Base-by-base conservation (phyloP, 1,140 invertebrate genomes). In the Bombus waltoni region DNA sequence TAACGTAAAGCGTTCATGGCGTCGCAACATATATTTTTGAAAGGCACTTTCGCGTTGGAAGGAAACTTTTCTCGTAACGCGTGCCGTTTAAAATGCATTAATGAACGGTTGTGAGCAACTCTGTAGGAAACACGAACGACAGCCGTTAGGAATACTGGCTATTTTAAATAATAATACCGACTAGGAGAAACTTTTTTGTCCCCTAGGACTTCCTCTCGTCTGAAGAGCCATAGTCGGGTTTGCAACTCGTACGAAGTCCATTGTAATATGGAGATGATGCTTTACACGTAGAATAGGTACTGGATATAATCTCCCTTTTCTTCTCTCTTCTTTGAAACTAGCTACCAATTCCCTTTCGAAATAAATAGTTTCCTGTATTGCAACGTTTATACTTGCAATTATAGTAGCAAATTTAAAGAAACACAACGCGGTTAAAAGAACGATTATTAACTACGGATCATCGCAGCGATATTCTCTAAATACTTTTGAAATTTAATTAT, bases 141-240 rank as follows among this genome's bases (percentile, higher is more conserved):
- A 40, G 35, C 32, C 72, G 59, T 44, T 57, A 18, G n/a, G 10
- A 53, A 78, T 22, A 40, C 6, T 35, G 25, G 57, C 5, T 70
- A 32, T 44, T 76, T 77, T 83, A 68, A 83, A 83, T 78, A 79
- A 68, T 35, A 57, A 84, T 57, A 38, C 15, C 25, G 5, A 40
- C 4, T 25, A 40, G 35, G 18, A 68, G 73, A 68, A 84, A 84
- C 66, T 77, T 78, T 47, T 44, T 57, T 9, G 25, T 1, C 40
- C 65, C 66, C 35, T 66, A 5, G 13, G 22, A 32, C 73, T 28
- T 70, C 44, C 53, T 59, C 70, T 77, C 32, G 42, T 40, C 10
- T 4, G 53, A 11, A 62, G 6, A 22, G 47, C 47, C 47, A 53
- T 53, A 53, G 47, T 6, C 47, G 47, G 47, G 18, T 53, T 53